A percentile compares a stretch with the other conserved stretches of the same genome.
phyloP scores from a whole-genome alignment of 2,797 vertebrate genomes.

The Cichlasoma orientale region DNA sequence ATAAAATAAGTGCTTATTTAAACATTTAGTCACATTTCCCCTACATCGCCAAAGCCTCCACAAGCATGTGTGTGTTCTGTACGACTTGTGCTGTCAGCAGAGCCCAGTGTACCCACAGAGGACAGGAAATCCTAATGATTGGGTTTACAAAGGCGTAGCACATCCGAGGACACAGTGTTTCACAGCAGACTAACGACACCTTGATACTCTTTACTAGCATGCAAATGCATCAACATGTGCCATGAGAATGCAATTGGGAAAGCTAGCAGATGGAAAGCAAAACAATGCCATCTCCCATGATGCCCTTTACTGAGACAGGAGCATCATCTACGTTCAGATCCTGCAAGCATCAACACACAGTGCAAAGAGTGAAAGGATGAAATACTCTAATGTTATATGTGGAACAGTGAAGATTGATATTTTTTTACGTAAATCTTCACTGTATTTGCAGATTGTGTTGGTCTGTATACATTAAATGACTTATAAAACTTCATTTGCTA shows the following conservation, averaged over 20 bases:
- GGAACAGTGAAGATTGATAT: not conserved
- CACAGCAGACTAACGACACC: slow-evolving; percentile 33
- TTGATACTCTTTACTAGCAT: slow-evolving; percentile 10
- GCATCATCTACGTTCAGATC: not conserved
- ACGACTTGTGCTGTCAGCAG: slow-evolving; percentile 55
- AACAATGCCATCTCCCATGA: slow-evolving; percentile 47
- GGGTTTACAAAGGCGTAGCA: slow-evolving; percentile 55
- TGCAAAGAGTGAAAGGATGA: not conserved
- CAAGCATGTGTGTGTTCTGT: slow-evolving; percentile 12
- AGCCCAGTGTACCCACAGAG: slow-evolving; percentile 17
- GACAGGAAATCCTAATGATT: slow-evolving; percentile 39
- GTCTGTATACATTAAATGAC: not conserved
- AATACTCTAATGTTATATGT: not conserved
- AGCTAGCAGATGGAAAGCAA: slow-evolving; percentile 48
- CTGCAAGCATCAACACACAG: slow-evolving; percentile 4
- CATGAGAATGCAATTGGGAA: slow-evolving; percentile 15
- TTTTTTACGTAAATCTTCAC: not conserved
- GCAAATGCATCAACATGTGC: slow-evolving; percentile 27
- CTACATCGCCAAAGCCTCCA: not conserved
- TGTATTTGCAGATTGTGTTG: not conserved
- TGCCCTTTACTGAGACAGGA: slow-evolving; percentile 27
- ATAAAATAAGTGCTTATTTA: not conserved
- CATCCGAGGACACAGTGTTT: slow-evolving; percentile 10
- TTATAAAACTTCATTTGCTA: slow-evolving; percentile 6
- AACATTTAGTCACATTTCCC: not conserved